Percentiles rank a stretch among this genome's conserved stretches.
These are phyloP conservation scores for Falco biarmicus DNA, from an alignment of 2,797 vertebrate genomes.

Conservation along the genomic window DNA sequence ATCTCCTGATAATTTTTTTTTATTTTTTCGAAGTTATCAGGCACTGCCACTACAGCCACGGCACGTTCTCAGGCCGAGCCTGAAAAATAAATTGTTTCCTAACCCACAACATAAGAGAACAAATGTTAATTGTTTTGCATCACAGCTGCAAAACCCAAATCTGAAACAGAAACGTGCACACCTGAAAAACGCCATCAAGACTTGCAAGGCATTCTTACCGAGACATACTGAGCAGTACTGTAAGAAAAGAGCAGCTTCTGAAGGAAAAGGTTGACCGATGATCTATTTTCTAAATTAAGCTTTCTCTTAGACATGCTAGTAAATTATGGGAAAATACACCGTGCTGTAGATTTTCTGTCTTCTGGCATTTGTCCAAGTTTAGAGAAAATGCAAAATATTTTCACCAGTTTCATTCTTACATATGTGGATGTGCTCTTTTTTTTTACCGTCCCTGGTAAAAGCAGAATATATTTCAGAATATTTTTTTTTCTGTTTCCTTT, in stretches of 20 bases:
- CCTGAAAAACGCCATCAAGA: background rate
- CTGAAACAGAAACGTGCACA: rapidly evolving
- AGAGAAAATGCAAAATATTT: background rate
- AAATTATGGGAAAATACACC: background rate
- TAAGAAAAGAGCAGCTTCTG: background rate
- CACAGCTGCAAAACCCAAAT: rapidly evolving
- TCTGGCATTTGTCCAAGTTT: background rate
- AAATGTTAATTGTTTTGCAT: no score
- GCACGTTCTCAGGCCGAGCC: background rate
- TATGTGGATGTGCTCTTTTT: background rate
- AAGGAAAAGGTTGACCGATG: background rate
- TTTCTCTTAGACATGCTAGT: background rate
- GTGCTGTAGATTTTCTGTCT: background rate
- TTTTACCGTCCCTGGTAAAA: background rate
- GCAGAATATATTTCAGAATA: background rate
- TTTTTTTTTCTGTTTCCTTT: background rate
- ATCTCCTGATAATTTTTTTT: background rate
- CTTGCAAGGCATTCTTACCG: background rate
- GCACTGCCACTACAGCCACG: background rate
- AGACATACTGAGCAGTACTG: background rate
- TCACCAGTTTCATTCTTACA: background rate
- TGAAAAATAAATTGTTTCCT: no score
- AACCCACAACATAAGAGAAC: no score
- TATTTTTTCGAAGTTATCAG: background rate
- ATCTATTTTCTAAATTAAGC: background rate